Percentiles rank a stretch among this genome's conserved stretches.
phyloP scores from a whole-genome alignment of 2,113 vertebrate genomes.

The Ochotona curzoniae region DNA sequence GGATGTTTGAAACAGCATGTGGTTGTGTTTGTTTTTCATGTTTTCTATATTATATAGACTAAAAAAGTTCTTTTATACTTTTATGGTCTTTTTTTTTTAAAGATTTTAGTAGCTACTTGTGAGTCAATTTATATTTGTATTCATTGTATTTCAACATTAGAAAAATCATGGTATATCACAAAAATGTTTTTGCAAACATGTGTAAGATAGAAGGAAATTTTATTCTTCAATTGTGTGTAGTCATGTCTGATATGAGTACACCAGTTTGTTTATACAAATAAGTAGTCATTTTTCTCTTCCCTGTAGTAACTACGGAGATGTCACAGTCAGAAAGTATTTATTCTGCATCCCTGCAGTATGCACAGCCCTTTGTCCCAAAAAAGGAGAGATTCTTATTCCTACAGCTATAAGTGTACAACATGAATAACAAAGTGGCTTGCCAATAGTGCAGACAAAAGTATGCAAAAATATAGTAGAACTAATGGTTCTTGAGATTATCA shows the following conservation, averaged over 20 bases:
- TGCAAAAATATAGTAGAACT: background rate
- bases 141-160: background rate
- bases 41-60: background rate
- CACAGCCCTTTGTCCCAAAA: background rate
- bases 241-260: background rate
- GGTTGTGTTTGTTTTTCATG: background rate
- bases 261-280: background rate
- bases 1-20: background rate
- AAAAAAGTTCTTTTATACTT: background rate
- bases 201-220: background rate
- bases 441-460: background rate
- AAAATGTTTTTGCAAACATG: background rate
- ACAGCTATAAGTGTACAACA: background rate
- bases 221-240: background rate
- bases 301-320: background rate
- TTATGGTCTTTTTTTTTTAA: background rate
- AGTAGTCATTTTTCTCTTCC: background rate
- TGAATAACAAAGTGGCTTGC: background rate
- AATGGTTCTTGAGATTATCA: background rate
- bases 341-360: background rate
- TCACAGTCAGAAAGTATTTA: background rate
- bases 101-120: background rate
- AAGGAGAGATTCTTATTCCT: background rate
- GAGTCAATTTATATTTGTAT: background rate
- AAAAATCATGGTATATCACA: background rate